Evolutionary conservation across 2,113 vertebrate genomes (phyloP).

Genomic region (Oreochromis niloticus): DNA sequence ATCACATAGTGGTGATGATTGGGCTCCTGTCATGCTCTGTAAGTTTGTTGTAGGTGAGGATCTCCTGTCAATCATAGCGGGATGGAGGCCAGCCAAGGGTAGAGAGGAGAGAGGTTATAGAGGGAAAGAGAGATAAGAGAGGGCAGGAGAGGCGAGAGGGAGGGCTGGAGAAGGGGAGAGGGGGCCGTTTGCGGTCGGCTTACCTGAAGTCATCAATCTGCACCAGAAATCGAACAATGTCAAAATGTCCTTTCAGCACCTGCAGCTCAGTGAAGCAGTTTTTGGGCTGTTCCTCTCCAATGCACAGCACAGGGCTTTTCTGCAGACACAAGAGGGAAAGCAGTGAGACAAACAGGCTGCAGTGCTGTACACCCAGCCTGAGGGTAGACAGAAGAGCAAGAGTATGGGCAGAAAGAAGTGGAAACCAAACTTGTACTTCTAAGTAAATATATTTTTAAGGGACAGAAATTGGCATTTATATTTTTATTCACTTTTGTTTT

Average conservation of each 20-base stretch:
- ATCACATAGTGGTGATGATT: constrained; percentile 56
- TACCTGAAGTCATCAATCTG: constrained; percentile 94
- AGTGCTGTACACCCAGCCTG: not conserved
- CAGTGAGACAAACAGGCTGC: constrained; percentile 1
- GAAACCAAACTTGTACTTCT: not conserved
- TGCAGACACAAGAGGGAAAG: constrained; percentile 58
- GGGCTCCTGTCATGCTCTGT: constrained; percentile 70
- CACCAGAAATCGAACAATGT: constrained; percentile 94
- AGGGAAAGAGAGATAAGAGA: not conserved
- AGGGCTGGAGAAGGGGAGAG: not conserved
- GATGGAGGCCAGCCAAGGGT: constrained; percentile 53
- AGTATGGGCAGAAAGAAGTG: not conserved
- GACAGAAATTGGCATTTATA: not conserved
- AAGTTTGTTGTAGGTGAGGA: constrained; percentile 66
- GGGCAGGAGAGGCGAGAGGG: not conserved
- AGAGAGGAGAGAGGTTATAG: constrained; percentile 47
- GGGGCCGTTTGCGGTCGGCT: constrained; percentile 40
- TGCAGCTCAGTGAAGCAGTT: constrained; percentile 94
- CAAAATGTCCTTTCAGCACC: constrained; percentile 91
- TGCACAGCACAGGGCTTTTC: constrained; percentile 85
- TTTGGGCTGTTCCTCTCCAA: constrained; percentile 92
- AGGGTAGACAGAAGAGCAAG: not conserved
- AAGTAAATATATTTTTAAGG: not conserved
- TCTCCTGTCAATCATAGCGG: constrained; percentile 68
- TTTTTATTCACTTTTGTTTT: not conserved